Evolutionary conservation across 2,113 vertebrate species (phyloP).

Genomic region (Cephalopterus ornatus): DNA sequence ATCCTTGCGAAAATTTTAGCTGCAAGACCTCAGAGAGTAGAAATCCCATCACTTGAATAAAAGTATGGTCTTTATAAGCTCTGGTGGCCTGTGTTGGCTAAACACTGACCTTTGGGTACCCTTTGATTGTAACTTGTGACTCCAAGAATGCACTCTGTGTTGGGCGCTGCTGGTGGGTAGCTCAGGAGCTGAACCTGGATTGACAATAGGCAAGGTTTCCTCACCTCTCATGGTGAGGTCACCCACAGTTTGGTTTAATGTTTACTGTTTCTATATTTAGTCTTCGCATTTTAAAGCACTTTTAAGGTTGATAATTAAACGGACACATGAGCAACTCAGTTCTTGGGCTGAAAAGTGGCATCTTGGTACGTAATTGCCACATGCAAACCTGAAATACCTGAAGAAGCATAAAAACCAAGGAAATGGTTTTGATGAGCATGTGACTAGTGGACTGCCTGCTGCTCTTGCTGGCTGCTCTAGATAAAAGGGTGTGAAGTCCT

Average conservation of each 20-base stretch:
- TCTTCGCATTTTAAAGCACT: not conserved
- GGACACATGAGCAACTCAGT: not conserved
- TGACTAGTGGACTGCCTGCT: not conserved
- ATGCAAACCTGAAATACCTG: not conserved
- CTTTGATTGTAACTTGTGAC: not conserved
- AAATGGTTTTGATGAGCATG: fast-evolving
- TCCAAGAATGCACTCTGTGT: not conserved
- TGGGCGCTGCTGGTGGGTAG: not conserved
- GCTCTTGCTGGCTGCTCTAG: not conserved
- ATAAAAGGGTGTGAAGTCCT: not conserved
- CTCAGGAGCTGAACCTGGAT: not conserved
- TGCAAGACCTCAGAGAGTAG: not conserved
- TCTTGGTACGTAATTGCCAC: not conserved
- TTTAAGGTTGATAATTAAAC: not conserved
- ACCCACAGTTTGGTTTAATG: not conserved
- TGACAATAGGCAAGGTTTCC: not conserved
- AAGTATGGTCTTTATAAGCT: not conserved
- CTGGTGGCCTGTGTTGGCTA: not conserved
- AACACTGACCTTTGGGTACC: not conserved
- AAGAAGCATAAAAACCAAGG: not conserved
- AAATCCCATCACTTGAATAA: not conserved
- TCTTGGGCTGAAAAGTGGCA: not conserved
- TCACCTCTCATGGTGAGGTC: not conserved
- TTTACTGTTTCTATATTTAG: not conserved
- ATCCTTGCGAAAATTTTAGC: not conserved